phyloP scores from a whole-genome alignment of 2,113 vertebrate species.

The Trinectes maculatus region DNA sequence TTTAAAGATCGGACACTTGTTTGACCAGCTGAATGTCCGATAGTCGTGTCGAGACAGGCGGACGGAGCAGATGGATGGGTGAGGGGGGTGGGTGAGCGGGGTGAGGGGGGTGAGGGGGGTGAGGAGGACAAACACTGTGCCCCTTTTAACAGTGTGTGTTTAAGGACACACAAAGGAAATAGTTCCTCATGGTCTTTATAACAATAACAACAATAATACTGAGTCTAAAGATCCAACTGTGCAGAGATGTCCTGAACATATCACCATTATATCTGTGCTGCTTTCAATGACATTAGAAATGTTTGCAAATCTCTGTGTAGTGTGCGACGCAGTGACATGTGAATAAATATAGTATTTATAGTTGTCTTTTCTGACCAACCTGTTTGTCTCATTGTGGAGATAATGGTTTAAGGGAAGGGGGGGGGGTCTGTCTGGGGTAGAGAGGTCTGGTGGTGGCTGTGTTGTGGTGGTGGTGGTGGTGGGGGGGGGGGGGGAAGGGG shows the following conservation, averaged over 20 bases:
- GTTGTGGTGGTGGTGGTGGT: not conserved
- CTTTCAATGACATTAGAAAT: too few relatives aligned
- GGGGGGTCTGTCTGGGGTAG: not conserved
- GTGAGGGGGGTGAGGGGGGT: slow-evolving; percentile 58
- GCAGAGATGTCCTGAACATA: too few relatives aligned
- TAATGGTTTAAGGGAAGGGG: not conserved
- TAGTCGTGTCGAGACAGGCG: slow-evolving; percentile 60
- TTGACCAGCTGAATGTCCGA: slow-evolving; percentile 71
- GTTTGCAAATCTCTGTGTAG: too few relatives aligned
- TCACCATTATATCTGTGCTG: too few relatives aligned
- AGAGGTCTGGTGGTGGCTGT: too few relatives aligned
- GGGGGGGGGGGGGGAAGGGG: not conserved
- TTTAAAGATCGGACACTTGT: slow-evolving; percentile 81
- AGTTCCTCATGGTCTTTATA: not conserved
- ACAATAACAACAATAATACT: not conserved
- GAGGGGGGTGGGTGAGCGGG: slow-evolving; percentile 40
- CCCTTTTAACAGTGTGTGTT: not conserved
- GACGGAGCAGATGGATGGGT: not conserved
- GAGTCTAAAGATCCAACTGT: too few relatives aligned
- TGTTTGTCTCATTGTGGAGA: too few relatives aligned
- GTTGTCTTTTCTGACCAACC: not conserved
- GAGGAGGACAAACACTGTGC: slow-evolving; percentile 23
- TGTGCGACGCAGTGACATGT: too few relatives aligned
- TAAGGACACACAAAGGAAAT: not conserved
- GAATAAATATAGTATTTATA: too few relatives aligned